These are phyloP conservation scores for Larimichthys crocea DNA, from an alignment of 2,113 vertebrate species.

Conservation along the genomic window DNA sequence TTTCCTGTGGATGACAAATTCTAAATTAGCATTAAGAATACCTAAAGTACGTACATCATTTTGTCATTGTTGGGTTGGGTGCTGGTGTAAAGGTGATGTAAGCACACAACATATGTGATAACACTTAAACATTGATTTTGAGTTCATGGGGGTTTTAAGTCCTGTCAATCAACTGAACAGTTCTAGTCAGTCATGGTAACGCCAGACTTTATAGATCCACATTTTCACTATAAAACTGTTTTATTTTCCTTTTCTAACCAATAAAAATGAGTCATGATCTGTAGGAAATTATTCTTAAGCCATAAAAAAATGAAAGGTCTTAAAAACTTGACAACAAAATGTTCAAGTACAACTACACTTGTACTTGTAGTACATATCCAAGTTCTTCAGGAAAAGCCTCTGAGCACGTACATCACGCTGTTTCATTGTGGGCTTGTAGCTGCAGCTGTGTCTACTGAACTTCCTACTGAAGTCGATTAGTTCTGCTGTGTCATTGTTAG, in stretches of 20 bases:
- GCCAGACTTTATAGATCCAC: too few relatives aligned
- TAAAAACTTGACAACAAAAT: not conserved
- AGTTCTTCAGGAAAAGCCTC: conserved; percentile 18
- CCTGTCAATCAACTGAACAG: too few relatives aligned
- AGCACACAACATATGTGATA: too few relatives aligned
- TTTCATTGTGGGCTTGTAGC: conserved; percentile 71
- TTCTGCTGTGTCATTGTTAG: conserved; percentile 82
- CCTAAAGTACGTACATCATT: too few relatives aligned
- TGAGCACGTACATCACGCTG: conserved; percentile 65
- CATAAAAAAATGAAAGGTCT: not conserved
- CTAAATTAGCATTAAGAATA: too few relatives aligned
- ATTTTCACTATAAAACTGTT: not conserved
- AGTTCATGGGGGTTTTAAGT: too few relatives aligned
- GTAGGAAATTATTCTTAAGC: not conserved
- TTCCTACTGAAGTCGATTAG: conserved; percentile 64
- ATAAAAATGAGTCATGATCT: not conserved
- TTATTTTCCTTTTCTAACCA: not conserved
- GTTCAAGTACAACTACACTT: not conserved
- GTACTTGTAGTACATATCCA: not conserved
- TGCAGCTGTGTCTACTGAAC: conserved; percentile 68
- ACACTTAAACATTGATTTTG: too few relatives aligned
- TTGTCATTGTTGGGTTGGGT: too few relatives aligned
- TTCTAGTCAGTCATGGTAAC: too few relatives aligned
- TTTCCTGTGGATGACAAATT: too few relatives aligned
- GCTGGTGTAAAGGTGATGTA: too few relatives aligned